Evolutionary conservation across 1,140 invertebrate species (phyloP), one percentile per base, ranked within the genome.

Genomic region (Nebria ingens): DNA sequence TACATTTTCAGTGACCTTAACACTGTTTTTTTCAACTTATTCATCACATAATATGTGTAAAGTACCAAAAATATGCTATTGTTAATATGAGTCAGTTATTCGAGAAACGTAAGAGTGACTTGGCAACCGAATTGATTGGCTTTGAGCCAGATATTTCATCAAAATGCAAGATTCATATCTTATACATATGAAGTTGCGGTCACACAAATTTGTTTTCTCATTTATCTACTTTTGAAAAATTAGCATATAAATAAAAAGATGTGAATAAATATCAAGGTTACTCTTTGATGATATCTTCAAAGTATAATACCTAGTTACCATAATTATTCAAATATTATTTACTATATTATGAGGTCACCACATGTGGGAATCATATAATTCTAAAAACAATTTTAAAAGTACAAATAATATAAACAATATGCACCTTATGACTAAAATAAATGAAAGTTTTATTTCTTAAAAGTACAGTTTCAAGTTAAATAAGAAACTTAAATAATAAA

Each of bases 161-260:
- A 45, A 45, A 45, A 17, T n/a, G 40, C 9, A 11, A 45, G 40
- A 45, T 45, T 45, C 40, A 45, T 45, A 45, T 45, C 40, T 45
- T 17, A 45, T n/a, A n/a, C n/a, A n/a, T n/a, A n/a, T n/a, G n/a
- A n/a, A n/a, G n/a, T n/a, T n/a, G n/a, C n/a, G n/a, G n/a, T n/a
- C n/a, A n/a, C n/a, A n/a, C n/a, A n/a, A n/a, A n/a, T n/a, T n/a
- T n/a, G n/a, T n/a, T n/a, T n/a, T n/a, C n/a, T n/a, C n/a, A n/a
- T n/a, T n/a, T n/a, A n/a, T n/a, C n/a, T n/a, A n/a, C n/a, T n/a
- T n/a, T n/a, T n/a, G n/a, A n/a, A n/a, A n/a, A n/a, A n/a, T n/a
- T n/a, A n/a, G n/a, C n/a, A n/a, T n/a, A n/a, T n/a, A n/a, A n/a
- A n/a, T n/a, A n/a, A n/a, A n/a, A n/a, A n/a, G n/a, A n/a, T n/a